These are phyloP conservation scores for Epizoanthus stellaris DNA, from an alignment of 92 coral and sea anemone genomes.

Conservation along the genomic window DNA sequence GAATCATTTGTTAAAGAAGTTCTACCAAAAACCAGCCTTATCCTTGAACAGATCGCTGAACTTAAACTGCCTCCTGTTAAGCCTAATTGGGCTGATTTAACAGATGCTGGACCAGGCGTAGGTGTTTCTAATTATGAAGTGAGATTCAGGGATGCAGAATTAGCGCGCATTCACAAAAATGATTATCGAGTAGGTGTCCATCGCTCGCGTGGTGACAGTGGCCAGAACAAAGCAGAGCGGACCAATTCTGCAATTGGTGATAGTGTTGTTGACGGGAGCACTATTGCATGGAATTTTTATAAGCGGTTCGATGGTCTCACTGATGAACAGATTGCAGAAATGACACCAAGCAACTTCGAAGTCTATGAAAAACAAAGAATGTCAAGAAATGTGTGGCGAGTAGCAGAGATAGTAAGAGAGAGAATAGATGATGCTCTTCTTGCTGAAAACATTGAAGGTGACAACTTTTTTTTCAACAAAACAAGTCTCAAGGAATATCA, in stretches of 20 bases:
- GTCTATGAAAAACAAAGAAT: slow-evolving; percentile 38
- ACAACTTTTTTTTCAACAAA: slow-evolving; percentile 30
- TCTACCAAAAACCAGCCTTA: slow-evolving; percentile 30
- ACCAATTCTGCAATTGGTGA: no score
- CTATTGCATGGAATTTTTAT: slow-evolving; percentile 59
- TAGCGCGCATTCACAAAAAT: no score
- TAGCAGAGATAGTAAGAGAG: slow-evolving; percentile 41
- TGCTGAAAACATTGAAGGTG: slow-evolving; percentile 20
- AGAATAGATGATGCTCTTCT: slow-evolving; percentile 55
- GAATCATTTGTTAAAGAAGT: slow-evolving; percentile 18
- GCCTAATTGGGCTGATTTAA: slow-evolving; percentile 58
- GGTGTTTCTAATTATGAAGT: no score
- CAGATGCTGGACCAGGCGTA: slow-evolving; percentile 68
- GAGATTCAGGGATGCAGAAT: no score
- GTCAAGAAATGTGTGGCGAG: slow-evolving; percentile 43
- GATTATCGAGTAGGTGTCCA: no score
- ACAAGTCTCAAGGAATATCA: slow-evolving; percentile 17
- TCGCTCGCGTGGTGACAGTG: no score
- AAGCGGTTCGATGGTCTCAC: slow-evolving; percentile 45
- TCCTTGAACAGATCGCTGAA: slow-evolving; percentile 25
- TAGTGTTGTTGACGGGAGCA: background rate
- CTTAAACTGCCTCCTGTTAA: slow-evolving; percentile 41
- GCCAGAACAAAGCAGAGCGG: no score
- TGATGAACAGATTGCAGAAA: slow-evolving; percentile 41
- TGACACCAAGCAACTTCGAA: slow-evolving; percentile 41